These are phyloP conservation scores for Electrophaes corylata DNA, from an alignment of 2,888 invertebrate species.

Conservation along the genomic window DNA sequence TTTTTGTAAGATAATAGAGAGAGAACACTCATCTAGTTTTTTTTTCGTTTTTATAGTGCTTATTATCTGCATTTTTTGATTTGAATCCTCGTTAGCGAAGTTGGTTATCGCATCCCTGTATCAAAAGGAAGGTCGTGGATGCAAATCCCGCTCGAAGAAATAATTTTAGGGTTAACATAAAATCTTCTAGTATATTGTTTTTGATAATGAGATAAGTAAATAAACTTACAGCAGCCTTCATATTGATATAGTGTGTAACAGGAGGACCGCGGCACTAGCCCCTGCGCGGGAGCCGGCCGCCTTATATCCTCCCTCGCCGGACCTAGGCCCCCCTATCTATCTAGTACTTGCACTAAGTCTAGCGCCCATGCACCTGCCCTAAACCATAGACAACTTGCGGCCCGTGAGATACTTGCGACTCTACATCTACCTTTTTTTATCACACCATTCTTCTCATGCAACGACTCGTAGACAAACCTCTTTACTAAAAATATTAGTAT, in stretches of 20 bases:
- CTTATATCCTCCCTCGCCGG: constrained; percentile 45
- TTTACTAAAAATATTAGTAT: too few species aligned
- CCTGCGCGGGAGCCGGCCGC: constrained; percentile 38
- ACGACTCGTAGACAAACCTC: background rate
- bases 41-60: too few species aligned
- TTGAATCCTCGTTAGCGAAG: too few species aligned
- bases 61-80: too few species aligned
- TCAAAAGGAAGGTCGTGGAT: too few species aligned
- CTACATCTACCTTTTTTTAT: background rate
- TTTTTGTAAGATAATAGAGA: too few species aligned
- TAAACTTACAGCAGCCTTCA: constrained; percentile 59
- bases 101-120: too few species aligned
- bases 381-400: constrained; percentile 2
- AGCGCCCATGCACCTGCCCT: constrained; percentile 6
- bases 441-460: background rate
- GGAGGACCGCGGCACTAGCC: constrained; percentile 44
- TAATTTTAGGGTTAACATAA: too few species aligned
- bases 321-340: constrained; percentile 34
- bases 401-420: background rate
- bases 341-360: constrained; percentile 19
- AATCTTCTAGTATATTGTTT: too few species aligned
- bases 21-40: too few species aligned
- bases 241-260: constrained; percentile 43
- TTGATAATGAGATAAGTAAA: background rate
- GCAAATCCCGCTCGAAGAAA: too few species aligned